Conservation (phyloP, 1,140 invertebrate species). For the Zelostemma sp. region DNA sequence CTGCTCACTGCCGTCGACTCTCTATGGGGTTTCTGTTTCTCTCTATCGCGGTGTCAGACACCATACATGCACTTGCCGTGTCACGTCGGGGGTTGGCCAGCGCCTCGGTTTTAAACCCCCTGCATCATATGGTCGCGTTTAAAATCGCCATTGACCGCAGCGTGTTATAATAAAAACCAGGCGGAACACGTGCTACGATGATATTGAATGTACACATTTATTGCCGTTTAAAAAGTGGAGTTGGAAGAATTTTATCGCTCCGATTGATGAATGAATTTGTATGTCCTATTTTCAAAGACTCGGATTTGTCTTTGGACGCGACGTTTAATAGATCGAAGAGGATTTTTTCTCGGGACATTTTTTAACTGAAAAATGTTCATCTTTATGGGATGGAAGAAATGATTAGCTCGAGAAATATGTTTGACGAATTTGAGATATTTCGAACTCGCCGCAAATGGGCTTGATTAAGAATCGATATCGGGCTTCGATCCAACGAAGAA, state of each 20-base stretch:
- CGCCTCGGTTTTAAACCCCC: slow-evolving; percentile 48
- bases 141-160: slow-evolving; percentile 58
- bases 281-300: no score
- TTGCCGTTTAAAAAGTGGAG: slow-evolving; percentile 3
- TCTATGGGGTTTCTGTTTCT: slow-evolving; percentile 54
- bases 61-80: slow-evolving; percentile 61
- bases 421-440: slow-evolving; percentile 27
- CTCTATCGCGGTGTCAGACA: slow-evolving; percentile 41
- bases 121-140: slow-evolving; percentile 64
- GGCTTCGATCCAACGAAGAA: slow-evolving; percentile 53
- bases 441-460: slow-evolving; percentile 47
- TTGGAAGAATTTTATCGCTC: slow-evolving; percentile 17
- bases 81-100: slow-evolving; percentile 38
- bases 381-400: no score
- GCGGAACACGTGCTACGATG: slow-evolving; percentile 32
- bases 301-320: no score
- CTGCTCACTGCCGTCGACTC: slow-evolving; percentile 60
- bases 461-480: slow-evolving; percentile 61
- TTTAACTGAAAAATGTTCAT: no score
- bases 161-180: slow-evolving; percentile 48
- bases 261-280: no score
- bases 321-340: no score
- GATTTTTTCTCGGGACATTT: no score
- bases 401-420: no score
- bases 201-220: slow-evolving; percentile 37